Percentiles rank a stretch among this genome's conserved stretches.
These are phyloP conservation scores for Pomacea maculata DNA, from an alignment of 1,140 invertebrate genomes.

Conservation along the genomic window DNA sequence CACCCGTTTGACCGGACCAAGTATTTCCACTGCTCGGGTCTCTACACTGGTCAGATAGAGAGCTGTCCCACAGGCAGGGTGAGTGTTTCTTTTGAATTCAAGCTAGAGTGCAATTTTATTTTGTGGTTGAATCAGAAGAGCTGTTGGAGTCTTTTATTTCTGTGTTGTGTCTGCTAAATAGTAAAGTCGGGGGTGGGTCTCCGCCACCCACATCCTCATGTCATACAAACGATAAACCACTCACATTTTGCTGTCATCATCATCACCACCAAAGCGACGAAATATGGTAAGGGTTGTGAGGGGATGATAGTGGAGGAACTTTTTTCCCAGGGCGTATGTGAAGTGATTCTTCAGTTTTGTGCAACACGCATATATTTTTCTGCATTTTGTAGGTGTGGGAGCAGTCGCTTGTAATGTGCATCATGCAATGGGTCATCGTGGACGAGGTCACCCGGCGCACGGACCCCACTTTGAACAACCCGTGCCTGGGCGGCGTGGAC, in stretches of 20 bases:
- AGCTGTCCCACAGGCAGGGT: constrained; percentile 9
- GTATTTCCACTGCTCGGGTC: constrained; percentile 16
- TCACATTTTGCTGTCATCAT: not conserved
- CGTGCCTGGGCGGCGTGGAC: constrained; percentile 27
- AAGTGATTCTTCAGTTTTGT: too few relatives aligned
- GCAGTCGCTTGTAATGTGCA: not conserved
- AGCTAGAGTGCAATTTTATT: not conserved
- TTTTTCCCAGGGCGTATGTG: too few relatives aligned
- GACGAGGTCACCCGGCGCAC: constrained; percentile 6
- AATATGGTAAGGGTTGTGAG: too few relatives aligned
- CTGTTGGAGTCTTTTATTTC: not conserved
- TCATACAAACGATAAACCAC: too few relatives aligned
- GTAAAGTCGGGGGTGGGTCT: not conserved
- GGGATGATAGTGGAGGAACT: too few relatives aligned
- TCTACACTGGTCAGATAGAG: not conserved
- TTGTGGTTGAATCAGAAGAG: not conserved
- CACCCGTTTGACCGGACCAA: constrained; percentile 19
- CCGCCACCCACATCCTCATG: too few relatives aligned
- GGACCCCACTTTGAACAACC: constrained; percentile 24
- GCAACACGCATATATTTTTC: too few relatives aligned
- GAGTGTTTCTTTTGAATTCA: not conserved
- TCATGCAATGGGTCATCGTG: constrained; percentile 5
- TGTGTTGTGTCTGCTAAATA: not conserved
- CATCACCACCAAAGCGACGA: not conserved
- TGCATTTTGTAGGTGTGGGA: not conserved